Evolutionary conservation across 2,113 vertebrate species (phyloP).

Genomic region (Leucosticte australis): DNA sequence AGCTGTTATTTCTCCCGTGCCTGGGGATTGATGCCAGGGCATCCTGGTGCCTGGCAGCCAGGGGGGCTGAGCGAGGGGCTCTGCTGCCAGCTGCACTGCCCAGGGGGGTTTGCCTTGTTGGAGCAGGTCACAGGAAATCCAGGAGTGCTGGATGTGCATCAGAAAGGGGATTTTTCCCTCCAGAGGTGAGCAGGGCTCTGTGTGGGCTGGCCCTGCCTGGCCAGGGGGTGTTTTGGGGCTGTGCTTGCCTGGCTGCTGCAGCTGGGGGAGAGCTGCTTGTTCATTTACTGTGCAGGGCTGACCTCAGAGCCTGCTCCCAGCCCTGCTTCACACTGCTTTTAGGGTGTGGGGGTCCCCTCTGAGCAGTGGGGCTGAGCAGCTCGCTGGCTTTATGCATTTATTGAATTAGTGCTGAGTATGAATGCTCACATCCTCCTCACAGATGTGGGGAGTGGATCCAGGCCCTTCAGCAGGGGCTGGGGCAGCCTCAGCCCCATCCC

Average conservation of each 20-base stretch:
- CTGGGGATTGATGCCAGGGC: not conserved
- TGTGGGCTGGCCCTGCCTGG: not conserved
- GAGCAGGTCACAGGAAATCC: not conserved
- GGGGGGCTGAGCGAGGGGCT: not conserved
- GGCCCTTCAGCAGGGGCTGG: not conserved
- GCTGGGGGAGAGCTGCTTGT: not conserved
- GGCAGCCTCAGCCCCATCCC: not conserved
- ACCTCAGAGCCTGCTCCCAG: not conserved
- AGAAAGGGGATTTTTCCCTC: not conserved
- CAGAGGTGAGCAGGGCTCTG: not conserved
- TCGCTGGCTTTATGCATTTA: not conserved
- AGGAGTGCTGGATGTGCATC: not conserved
- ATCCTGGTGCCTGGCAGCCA: not conserved
- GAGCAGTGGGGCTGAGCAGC: not conserved
- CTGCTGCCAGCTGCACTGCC: not conserved
- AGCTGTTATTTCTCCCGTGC: not conserved
- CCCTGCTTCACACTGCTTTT: accelerated
- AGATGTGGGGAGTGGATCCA: accelerated
- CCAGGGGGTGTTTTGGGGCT: accelerated
- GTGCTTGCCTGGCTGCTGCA: not conserved
- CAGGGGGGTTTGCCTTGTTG: not conserved
- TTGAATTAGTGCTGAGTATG: not conserved
- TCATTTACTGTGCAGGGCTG: accelerated
- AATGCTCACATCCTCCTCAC: not conserved
- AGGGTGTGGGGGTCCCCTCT: accelerated